Percentiles rank a stretch among this genome's conserved stretches.
These are phyloP conservation scores for Fragariocoptes setiger DNA, from an alignment of 1,140 invertebrate species.

Conservation along the genomic window DNA sequence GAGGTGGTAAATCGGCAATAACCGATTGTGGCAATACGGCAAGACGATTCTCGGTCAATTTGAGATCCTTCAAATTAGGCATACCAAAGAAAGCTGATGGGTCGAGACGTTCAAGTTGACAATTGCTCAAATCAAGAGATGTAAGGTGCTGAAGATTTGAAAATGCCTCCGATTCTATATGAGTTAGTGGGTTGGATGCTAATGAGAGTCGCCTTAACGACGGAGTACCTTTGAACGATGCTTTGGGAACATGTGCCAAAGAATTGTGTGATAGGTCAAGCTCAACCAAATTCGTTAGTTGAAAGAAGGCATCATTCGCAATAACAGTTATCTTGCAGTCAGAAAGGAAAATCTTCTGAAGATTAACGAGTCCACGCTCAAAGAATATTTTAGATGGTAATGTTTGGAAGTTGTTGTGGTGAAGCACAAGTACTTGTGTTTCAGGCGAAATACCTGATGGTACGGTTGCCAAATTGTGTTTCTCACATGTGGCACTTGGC, in stretches of 20 bases:
- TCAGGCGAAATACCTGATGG: slow-evolving; percentile 45
- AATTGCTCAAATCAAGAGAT: slow-evolving; percentile 27
- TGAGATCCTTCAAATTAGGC: slow-evolving; percentile 34
- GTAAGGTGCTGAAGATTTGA: slow-evolving; percentile 26
- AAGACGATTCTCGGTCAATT: slow-evolving; percentile 36
- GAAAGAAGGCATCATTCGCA: slow-evolving; percentile 22
- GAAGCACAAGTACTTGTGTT: slow-evolving; percentile 59
- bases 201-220: slow-evolving; percentile 37
- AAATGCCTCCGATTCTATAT: slow-evolving; percentile 33
- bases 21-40: slow-evolving; percentile 16
- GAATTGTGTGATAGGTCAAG: slow-evolving; percentile 39
- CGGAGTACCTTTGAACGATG: slow-evolving; percentile 29
- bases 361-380: slow-evolving; percentile 40
- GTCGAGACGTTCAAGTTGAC: slow-evolving; percentile 37
- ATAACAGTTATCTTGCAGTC: slow-evolving; percentile 50
- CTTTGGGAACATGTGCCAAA: slow-evolving; percentile 31
- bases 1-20: slow-evolving; percentile 27
- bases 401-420: slow-evolving; percentile 48
- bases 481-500: slow-evolving; percentile 51
- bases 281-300: slow-evolving; percentile 24
- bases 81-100: slow-evolving; percentile 34
- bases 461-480: slow-evolving; percentile 40
- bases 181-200: slow-evolving; percentile 33
- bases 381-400: slow-evolving; percentile 45
- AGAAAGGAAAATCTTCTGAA: slow-evolving; percentile 50